Evolutionary conservation across 2,113 vertebrate genomes (phyloP).

Genomic region (Pseudopodoces humilis): DNA sequence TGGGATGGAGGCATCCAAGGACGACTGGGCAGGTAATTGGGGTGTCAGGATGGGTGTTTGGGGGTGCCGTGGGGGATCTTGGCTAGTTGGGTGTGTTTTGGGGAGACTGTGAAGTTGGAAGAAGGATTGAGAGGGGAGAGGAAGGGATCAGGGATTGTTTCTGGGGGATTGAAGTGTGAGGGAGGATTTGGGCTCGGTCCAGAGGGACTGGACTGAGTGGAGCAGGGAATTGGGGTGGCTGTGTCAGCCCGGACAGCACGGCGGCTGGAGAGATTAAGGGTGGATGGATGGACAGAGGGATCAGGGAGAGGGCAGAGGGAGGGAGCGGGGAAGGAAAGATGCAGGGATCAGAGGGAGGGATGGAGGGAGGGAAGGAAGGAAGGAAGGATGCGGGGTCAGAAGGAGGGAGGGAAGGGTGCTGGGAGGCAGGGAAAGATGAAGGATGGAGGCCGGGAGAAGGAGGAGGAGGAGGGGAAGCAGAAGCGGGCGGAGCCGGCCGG

Average conservation of each 20-base stretch:
- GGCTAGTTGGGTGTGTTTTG: background rate
- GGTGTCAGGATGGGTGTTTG: background rate
- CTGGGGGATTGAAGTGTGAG: background rate
- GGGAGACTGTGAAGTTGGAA: background rate
- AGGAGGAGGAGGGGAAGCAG: background rate
- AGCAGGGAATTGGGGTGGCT: background rate
- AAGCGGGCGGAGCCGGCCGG: background rate
- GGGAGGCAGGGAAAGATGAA: background rate
- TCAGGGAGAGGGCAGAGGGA: background rate
- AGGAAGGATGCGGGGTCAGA: background rate
- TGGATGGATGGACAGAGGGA: background rate
- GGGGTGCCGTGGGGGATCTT: background rate
- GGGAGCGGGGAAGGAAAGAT: background rate
- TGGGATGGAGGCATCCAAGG: background rate
- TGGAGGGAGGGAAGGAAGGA: too few relatives aligned
- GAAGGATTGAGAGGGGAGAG: background rate
- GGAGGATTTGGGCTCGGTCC: background rate
- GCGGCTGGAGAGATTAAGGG: background rate
- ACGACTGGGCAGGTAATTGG: fast-evolving
- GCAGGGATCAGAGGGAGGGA: too few relatives aligned
- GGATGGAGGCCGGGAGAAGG: background rate
- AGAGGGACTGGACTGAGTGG: background rate
- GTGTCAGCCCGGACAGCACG: background rate
- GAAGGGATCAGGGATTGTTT: background rate
- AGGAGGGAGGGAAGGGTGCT: background rate